Percentiles rank a stretch among this genome's conserved stretches.
Conservation (phyloP, 2,888 invertebrate genomes). For the Agrenia bidenticulata region DNA sequence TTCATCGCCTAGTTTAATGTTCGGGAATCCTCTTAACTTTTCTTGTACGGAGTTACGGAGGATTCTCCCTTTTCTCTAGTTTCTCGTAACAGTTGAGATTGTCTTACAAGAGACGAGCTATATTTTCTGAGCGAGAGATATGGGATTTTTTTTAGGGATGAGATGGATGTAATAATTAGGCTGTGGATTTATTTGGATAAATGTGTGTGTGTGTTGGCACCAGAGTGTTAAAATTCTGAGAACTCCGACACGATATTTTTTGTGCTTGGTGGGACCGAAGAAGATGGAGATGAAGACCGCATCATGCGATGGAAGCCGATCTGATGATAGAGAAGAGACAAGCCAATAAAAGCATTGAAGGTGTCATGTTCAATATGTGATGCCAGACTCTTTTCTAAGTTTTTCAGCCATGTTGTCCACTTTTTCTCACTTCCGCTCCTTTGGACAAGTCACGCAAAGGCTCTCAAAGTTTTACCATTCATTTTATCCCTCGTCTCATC, state of each 20-base stretch:
- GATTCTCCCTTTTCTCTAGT: too few relatives aligned
- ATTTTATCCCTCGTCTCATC: background rate
- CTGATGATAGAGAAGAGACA: slow-evolving; percentile 22
- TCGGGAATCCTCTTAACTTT: too few relatives aligned
- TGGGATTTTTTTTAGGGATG: too few relatives aligned
- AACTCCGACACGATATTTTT: background rate
- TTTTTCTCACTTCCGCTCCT: slow-evolving; percentile 51
- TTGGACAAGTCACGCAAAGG: slow-evolving; percentile 51
- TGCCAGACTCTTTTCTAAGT: slow-evolving; percentile 36
- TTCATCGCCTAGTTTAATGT: too few relatives aligned
- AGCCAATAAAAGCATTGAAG: slow-evolving; percentile 48
- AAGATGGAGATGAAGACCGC: background rate
- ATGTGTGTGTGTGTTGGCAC: too few relatives aligned
- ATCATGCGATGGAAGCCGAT: slow-evolving; percentile 26
- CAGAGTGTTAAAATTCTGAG: slow-evolving; percentile 4
- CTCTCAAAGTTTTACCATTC: background rate
- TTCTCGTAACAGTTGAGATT: too few relatives aligned
- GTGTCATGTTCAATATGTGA: slow-evolving; percentile 51
- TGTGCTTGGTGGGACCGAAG: background rate
- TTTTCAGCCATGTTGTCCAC: slow-evolving; percentile 50
- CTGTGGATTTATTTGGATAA: too few relatives aligned
- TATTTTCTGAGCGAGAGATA: too few relatives aligned
- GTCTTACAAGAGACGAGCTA: too few relatives aligned
- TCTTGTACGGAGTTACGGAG: too few relatives aligned
- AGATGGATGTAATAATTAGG: too few relatives aligned